Conservation (phyloP, 2,888 invertebrate species). For the Drosophila infuscata region DNA sequence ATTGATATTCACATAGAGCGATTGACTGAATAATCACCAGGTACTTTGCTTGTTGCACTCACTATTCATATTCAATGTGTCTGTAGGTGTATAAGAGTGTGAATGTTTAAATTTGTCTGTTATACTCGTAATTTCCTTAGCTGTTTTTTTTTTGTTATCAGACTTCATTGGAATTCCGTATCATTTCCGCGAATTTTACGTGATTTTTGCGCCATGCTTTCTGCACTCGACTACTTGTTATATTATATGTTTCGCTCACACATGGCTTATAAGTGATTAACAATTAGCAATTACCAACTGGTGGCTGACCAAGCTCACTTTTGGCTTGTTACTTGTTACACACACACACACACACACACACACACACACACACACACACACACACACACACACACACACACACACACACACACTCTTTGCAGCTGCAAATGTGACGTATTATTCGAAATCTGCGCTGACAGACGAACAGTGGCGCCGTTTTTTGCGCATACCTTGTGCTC, state of each 20-base stretch:
- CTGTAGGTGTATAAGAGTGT: slow-evolving; percentile 15
- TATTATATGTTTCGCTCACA: slow-evolving; percentile 7
- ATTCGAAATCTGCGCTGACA: slow-evolving; percentile 25
- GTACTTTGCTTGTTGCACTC: slow-evolving; percentile 45
- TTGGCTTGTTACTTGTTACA: not conserved
- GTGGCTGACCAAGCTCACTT: slow-evolving; percentile 26
- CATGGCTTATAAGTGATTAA: slow-evolving; percentile 29
- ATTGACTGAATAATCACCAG: slow-evolving; percentile 40
- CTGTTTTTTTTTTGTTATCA: slow-evolving; percentile 40
- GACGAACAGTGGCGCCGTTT: slow-evolving; percentile 46
- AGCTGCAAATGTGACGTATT: slow-evolving; percentile 35
- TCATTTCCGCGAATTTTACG: slow-evolving; percentile 73
- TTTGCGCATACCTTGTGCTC: slow-evolving; percentile 41
- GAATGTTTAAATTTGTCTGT: slow-evolving; percentile 14
- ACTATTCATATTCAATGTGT: slow-evolving; percentile 35
- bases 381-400: not conserved
- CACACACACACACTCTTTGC: slow-evolving; percentile 3
- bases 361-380: slow-evolving; percentile 1
- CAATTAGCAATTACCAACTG: slow-evolving; percentile 32
- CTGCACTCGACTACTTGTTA: slow-evolving; percentile 12
- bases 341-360: not conserved
- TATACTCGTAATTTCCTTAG: slow-evolving; percentile 36
- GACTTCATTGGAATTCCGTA: slow-evolving; percentile 67
- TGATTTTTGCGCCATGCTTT: slow-evolving; percentile 33
- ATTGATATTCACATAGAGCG: slow-evolving; percentile 32